These are phyloP conservation scores for Polymixis flavicincta DNA, from an alignment of 2,888 invertebrate genomes.

Conservation along the genomic window DNA sequence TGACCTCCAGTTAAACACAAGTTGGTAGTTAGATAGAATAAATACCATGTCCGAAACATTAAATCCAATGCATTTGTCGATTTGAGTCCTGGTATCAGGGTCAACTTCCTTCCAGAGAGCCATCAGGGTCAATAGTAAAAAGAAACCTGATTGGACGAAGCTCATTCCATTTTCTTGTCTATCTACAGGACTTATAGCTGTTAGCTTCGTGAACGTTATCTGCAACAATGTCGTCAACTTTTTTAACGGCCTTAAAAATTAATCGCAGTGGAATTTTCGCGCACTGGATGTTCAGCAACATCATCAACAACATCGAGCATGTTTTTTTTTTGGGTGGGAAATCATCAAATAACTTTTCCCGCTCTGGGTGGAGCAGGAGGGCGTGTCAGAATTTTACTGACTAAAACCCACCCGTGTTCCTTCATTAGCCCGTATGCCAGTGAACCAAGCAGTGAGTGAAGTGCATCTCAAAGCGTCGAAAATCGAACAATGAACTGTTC, in stretches of 20 bases:
- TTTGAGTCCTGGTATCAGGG: conserved; percentile 76
- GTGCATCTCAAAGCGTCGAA: too few species aligned
- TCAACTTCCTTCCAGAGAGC: conserved; percentile 81
- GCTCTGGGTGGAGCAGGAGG: too few species aligned
- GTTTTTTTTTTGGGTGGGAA: too few species aligned
- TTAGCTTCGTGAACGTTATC: conserved; percentile 79
- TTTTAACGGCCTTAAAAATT: neutral
- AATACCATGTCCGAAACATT: conserved; percentile 76
- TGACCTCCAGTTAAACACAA: neutral
- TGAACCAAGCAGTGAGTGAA: too few species aligned
- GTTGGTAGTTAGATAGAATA: neutral
- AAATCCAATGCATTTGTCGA: conserved; percentile 76
- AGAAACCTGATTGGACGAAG: conserved; percentile 84
- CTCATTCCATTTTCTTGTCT: conserved; percentile 84
- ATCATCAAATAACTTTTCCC: too few species aligned
- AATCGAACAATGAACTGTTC: too few species aligned
- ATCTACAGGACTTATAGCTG: conserved; percentile 73
- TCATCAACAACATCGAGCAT: too few species aligned
- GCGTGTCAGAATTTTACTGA: too few species aligned
- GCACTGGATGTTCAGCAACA: too few species aligned
- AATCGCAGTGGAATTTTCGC: neutral
- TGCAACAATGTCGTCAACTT: conserved; percentile 66
- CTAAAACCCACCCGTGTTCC: too few species aligned
- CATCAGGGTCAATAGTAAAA: conserved; percentile 79
- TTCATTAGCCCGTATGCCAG: too few species aligned